Base-by-base conservation (phyloP, 2,797 vertebrate genomes). In the Pterois miles region DNA sequence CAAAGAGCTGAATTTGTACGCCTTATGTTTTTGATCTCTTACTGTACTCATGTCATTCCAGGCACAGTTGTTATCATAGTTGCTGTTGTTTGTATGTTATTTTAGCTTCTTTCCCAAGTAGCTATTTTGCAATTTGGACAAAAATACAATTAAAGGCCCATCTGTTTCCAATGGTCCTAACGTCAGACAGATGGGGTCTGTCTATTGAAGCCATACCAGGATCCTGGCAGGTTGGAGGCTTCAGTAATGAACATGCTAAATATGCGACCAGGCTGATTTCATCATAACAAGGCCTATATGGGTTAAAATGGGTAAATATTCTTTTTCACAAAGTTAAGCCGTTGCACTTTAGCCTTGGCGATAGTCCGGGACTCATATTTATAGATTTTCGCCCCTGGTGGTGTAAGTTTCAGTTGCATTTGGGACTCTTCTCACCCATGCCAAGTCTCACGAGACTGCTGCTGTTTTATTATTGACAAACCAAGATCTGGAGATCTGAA, bases 71-170 rank as follows among this genome's bases (percentile, higher is more conserved):
- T 97, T 97, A 97, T 97, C 97, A 96, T 97, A 97, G 95, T 97
- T 97, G 97, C 97, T 97, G 97, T 98, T 98, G 97, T 98, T 99
- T 99, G 97, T 98, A 97, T 98, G 97, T 98, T 99, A 98, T 98
- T 98, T 98, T 96, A 98, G 97, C 96, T 96, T 96, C 96, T 96
- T 96, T 96, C 95, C 96, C 96, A 97, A 98, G 97, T 98, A 98
- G 97, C 97, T 98, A 97, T 98, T 98, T 99, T 97, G 96, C 97
- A 98, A 98, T 99, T 98, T 96, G 96, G 97, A 97, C 96, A 94
- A 97, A 98, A 98, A 97, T 95, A 96, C 97, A 98, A 98, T 98
- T 98, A 97, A 95, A 96, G 95, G 94, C 95, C 96, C 97, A 99
- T 99, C 97, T 99, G 97, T 97, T 98, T 98, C 96, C 96, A 97